Base-by-base conservation (phyloP, 1,140 invertebrate genomes). In the Aphelenchoides fujianensis region DNA sequence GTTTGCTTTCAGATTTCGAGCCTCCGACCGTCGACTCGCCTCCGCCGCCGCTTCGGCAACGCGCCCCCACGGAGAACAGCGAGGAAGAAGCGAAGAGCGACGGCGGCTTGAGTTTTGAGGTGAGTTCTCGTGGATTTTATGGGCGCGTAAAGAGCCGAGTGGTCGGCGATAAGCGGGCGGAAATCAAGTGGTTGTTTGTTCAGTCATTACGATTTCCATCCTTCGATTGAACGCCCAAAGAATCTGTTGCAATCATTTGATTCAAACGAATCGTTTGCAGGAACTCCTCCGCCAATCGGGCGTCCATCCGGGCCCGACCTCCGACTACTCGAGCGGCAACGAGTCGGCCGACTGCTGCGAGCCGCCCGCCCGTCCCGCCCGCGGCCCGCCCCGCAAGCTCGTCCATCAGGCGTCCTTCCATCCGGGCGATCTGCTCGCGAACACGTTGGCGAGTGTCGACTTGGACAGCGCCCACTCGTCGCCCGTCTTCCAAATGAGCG, bases 401-500 rank as follows among this genome's bases (percentile, higher is more conserved):
- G 36, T 66, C 53, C 32, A 66, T 37, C 31, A 34, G n/a, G 12
- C 16, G 1, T 27, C n/a, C 3, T 66, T 74, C 70, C 66, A 74
- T 69, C 27, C 69, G 34, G 16, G 72, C 41, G 54, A 74, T 37
- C 35, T 74, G 41, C 16, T 74, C 61, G 19, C 72, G 35, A 67
- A 74, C 34, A 48, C 1, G 34, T 1, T 74, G 54, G 48, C 54
- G 9, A 27, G 54, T 27, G 9, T 37, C 23, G 3, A 74, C 68
- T 23, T 77, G 27, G 32, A 69, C 27, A 77, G 59, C 28, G 52
- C 69, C 16, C n/a, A n/a, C 35, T 23, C 23, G 31, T 30, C 34
- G 59, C 74, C 5, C 76, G 66, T 75, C 28, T 75, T 75, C 3
- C 75, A 36, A 48, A 70, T 75, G 72, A 66, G 37, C 64, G 74